Conservation (phyloP, 1,140 invertebrate species). For the Conopomorpha cramerella region DNA sequence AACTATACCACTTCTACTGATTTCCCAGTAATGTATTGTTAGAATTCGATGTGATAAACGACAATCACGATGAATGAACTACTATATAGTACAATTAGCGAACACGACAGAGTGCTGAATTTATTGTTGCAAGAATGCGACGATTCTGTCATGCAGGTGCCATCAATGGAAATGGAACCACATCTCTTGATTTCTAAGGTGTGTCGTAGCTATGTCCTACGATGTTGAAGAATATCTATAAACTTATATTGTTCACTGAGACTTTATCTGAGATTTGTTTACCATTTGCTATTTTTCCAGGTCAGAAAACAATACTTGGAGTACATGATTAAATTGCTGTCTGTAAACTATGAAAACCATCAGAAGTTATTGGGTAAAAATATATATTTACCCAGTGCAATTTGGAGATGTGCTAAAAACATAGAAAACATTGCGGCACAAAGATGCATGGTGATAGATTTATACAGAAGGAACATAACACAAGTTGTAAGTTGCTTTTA, state of each 20-base stretch:
- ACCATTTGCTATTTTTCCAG: too few relatives aligned
- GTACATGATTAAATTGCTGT: slow-evolving; percentile 40
- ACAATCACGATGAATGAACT: too few relatives aligned
- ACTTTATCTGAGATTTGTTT: too few relatives aligned
- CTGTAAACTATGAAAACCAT: slow-evolving; percentile 42
- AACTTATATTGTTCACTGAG: too few relatives aligned
- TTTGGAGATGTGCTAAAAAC: slow-evolving; percentile 48
- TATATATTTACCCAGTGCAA: slow-evolving; percentile 45
- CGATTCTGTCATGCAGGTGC: slow-evolving; percentile 25
- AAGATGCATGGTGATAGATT: slow-evolving; percentile 39
- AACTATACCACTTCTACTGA: too few relatives aligned
- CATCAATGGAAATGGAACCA: slow-evolving; percentile 33
- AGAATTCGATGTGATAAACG: too few relatives aligned
- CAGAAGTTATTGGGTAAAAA: slow-evolving; percentile 38
- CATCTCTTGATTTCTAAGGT: slow-evolving; percentile 43
- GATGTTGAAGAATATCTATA: too few relatives aligned
- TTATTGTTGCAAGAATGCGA: slow-evolving; percentile 30
- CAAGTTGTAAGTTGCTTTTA: slow-evolving; percentile 27
- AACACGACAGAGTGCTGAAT: too few relatives aligned
- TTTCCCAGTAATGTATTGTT: too few relatives aligned
- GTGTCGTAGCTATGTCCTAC: too few relatives aligned
- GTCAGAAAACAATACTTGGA: slow-evolving; percentile 54
- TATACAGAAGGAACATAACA: slow-evolving; percentile 43
- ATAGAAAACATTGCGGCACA: slow-evolving; percentile 46
- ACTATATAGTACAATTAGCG: too few relatives aligned